Percentiles rank a stretch among this genome's conserved stretches.
phyloP scores from a whole-genome alignment of 2,797 vertebrate genomes.

The Valencia hispanica region DNA sequence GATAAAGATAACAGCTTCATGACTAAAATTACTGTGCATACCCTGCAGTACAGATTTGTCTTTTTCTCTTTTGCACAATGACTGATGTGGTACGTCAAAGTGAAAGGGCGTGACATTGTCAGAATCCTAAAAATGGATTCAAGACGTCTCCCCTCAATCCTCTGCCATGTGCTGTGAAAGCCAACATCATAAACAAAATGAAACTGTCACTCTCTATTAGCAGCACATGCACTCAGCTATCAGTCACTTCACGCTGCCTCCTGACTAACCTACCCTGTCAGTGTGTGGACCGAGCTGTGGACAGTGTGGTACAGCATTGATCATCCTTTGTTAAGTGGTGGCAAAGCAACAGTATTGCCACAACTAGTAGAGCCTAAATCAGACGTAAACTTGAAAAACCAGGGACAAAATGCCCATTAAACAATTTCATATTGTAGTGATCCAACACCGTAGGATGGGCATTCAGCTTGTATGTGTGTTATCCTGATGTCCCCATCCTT shows the following conservation, averaged over 20 bases:
- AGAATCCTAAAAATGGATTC: conserved; percentile 68
- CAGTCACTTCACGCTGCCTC: conserved; percentile 71
- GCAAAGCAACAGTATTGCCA: conserved; percentile 47
- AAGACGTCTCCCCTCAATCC: conserved; percentile 46
- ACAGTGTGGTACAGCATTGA: conserved; percentile 57
- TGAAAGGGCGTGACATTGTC: conserved; percentile 65
- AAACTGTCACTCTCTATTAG: conserved; percentile 70
- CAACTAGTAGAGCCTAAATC: conserved; percentile 25
- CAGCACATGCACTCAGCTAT: conserved; percentile 53
- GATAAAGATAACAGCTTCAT: conserved; percentile 35
- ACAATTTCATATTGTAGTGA: conserved; percentile 15
- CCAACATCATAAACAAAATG: conserved; percentile 53
- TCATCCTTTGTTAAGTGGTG: conserved; percentile 44
- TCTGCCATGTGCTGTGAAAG: conserved; percentile 55
- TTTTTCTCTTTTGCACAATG: conserved; percentile 23
- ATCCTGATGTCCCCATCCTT: conserved; percentile 3
- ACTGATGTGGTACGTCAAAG: conserved; percentile 15
- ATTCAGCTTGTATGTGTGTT: conserved; percentile 16
- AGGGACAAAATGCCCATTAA: conserved; percentile 8
- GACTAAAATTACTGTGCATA: conserved; percentile 45
- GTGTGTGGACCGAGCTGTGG: conserved; percentile 69
- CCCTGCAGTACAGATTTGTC: conserved; percentile 7
- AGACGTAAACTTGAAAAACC: conserved; percentile 4
- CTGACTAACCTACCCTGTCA: conserved; percentile 69
- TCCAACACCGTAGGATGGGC: conserved; percentile 4